Conservation (phyloP, 2,797 vertebrate species). For the Carapus acus region DNA sequence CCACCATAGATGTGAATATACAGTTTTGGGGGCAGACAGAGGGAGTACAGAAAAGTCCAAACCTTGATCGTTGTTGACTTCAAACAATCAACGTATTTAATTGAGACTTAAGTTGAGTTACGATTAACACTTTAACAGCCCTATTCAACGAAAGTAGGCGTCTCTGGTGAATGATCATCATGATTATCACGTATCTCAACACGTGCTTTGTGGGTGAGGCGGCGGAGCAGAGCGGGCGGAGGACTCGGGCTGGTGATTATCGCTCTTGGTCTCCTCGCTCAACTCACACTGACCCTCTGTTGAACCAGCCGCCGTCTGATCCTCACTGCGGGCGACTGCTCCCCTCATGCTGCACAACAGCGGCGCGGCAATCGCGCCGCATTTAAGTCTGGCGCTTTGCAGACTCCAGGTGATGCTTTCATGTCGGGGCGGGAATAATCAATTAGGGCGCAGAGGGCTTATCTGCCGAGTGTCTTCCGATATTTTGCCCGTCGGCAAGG, state of each 20-base stretch:
- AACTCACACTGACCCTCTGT: constrained; percentile 33
- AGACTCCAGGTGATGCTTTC: constrained; percentile 27
- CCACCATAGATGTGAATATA: no score
- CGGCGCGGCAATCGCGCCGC: constrained; percentile 35
- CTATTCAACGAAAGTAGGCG: no score
- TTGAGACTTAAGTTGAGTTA: no score
- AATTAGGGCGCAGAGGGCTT: constrained; percentile 33
- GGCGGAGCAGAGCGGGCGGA: no score
- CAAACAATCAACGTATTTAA: no score
- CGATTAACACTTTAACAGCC: no score
- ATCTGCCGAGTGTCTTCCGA: constrained; percentile 31
- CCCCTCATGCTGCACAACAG: constrained; percentile 12
- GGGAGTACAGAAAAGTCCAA: no score
- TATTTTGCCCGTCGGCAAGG: constrained; percentile 45
- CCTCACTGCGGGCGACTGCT: constrained; percentile 34
- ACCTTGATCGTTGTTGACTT: no score
- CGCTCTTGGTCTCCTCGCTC: constrained; percentile 24
- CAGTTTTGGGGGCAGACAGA: no score
- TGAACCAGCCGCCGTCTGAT: constrained; percentile 48
- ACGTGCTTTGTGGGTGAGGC: no score
- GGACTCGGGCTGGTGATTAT: constrained; percentile 5
- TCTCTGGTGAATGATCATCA: no score
- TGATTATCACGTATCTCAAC: no score
- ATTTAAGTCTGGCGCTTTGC: constrained; percentile 39
- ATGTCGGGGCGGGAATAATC: constrained; percentile 49